These are phyloP conservation scores for Acanthiza pusilla DNA, from an alignment of 2,797 vertebrate genomes.

Conservation along the genomic window DNA sequence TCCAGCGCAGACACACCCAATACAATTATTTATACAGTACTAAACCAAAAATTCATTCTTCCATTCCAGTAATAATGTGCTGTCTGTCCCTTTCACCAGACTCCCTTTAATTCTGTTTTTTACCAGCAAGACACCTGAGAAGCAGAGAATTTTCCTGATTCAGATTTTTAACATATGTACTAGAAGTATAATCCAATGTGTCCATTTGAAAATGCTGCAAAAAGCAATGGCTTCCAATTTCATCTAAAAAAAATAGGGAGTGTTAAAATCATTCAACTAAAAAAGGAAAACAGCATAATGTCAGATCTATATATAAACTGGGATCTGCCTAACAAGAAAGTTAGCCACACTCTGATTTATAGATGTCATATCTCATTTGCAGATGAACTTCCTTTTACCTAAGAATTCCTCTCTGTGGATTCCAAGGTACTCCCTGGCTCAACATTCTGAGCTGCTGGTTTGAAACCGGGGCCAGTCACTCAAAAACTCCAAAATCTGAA, in stretches of 20 bases:
- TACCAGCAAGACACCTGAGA: not conserved
- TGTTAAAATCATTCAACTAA: not conserved
- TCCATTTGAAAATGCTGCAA: not conserved
- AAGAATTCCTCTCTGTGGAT: not conserved
- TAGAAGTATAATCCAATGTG: not conserved
- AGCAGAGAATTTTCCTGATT: not conserved
- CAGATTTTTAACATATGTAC: not conserved
- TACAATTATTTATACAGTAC: not conserved
- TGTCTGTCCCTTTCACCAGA: not conserved
- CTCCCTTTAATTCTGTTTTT: not conserved
- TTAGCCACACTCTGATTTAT: not conserved
- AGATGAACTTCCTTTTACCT: not conserved
- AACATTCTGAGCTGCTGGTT: not conserved
- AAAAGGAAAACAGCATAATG: not conserved
- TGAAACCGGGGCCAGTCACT: not conserved
- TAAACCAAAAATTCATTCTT: not conserved
- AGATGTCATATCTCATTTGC: not conserved
- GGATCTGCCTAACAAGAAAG: not conserved
- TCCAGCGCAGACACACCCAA: not conserved
- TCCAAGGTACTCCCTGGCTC: not conserved
- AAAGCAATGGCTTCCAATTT: constrained; percentile 9
- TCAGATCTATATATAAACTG: not conserved
- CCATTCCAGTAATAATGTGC: not conserved
- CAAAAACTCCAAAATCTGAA: not conserved
- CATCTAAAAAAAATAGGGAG: not conserved